These are phyloP conservation scores for Xylota sylvarum DNA, from an alignment of 2,888 invertebrate genomes.

Conservation along the genomic window DNA sequence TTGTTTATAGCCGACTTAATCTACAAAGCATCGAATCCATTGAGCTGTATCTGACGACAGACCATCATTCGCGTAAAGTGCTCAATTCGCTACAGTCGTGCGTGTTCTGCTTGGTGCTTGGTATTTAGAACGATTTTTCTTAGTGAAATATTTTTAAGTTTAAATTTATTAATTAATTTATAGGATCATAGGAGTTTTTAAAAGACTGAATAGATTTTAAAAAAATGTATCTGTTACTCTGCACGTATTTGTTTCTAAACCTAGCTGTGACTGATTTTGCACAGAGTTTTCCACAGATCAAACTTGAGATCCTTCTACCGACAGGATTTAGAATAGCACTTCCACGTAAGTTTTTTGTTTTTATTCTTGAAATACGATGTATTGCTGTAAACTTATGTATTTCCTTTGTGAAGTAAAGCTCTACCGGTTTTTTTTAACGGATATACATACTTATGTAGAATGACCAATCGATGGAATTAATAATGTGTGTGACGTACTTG, in stretches of 20 bases:
- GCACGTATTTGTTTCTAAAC: not conserved
- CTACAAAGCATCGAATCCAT: not conserved
- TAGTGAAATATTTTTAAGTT: not conserved
- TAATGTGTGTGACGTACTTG: too few relatives aligned
- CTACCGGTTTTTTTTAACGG: too few relatives aligned
- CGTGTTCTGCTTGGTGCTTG: too few relatives aligned
- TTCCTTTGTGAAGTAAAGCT: too few relatives aligned
- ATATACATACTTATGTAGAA: too few relatives aligned
- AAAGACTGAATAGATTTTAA: not conserved
- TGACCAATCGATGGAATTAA: too few relatives aligned
- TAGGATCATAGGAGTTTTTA: not conserved
- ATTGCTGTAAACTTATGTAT: too few relatives aligned
- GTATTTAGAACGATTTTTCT: not conserved
- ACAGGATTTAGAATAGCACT: constrained; percentile 33
- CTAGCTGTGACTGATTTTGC: not conserved
- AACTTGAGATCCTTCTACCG: constrained; percentile 37
- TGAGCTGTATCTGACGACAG: not conserved
- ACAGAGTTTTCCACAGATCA: constrained; percentile 20
- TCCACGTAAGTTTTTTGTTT: constrained; percentile 34
- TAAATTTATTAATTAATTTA: not conserved
- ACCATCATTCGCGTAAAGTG: not conserved
- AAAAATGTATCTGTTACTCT: not conserved
- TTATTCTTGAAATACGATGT: not conserved
- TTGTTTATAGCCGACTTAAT: not conserved
- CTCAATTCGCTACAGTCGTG: not conserved